Base-by-base conservation (phyloP, 1,140 invertebrate genomes). In the Hyles vespertilio region DNA sequence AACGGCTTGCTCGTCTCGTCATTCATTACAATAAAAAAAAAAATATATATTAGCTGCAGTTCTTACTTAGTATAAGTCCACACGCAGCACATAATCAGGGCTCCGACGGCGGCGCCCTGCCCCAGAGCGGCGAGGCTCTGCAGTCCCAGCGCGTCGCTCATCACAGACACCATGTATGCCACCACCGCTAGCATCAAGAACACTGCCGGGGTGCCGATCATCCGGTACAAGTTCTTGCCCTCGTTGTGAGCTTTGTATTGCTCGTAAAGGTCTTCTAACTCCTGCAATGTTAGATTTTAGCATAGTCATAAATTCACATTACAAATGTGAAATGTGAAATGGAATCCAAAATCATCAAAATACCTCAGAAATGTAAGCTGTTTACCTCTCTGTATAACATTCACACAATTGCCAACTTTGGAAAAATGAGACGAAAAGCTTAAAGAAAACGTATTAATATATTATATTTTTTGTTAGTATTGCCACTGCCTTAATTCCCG, bases 141-240 rank as follows among this genome's bases (percentile, higher is more conserved):
- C 36, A 98, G 80, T 32, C 96, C 96, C 64, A 98, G 74, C 6
- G 97, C 85, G 36, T 93, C 93, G 75, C 96, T 95, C 60, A 98
- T 76, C 69, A 94, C 95, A 47, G 95, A 95, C 40, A 94, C 69
- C 66, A 98, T 89, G 78, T 98, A 99, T 77, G 93, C 94, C 32
- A 94, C 89, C 56, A 97, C 91, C 62, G 96, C 94, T 65, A 97
- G 89, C 43, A 92, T 93, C 69, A 96, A 95, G 77, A 98, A 93
- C n/a, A 98, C 96, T 3, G 95, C 95, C 5, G 97, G 96, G 32
- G 98, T 98, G 68, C 96, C 91, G 2, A 96, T 95, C 56, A 97
- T 95, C 83, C 96, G 97, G 84, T 99, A 98, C 57, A 99, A 94
- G 84, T 98, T 99, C 92, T 99, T 99, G 72, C 95, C 94, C 77